phyloP scores from a whole-genome alignment of 2,113 vertebrate genomes.

The Platysteira castanea region DNA sequence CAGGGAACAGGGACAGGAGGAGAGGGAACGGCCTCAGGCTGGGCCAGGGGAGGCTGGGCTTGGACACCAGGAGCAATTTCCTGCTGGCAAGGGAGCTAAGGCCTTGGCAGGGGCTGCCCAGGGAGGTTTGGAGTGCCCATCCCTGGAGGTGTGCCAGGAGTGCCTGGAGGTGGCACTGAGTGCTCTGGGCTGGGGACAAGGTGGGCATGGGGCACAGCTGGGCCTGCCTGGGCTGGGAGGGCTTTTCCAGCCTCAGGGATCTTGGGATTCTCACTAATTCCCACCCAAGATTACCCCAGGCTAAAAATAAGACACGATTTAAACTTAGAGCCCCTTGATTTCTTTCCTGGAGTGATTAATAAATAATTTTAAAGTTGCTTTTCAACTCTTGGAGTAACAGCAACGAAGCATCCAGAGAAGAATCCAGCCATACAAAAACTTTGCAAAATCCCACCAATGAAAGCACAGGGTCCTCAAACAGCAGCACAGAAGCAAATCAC shows the following conservation, averaged over 20 bases:
- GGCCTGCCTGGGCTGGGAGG: too few species aligned
- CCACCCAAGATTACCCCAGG: background rate
- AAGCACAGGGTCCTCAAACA: background rate
- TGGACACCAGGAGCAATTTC: background rate
- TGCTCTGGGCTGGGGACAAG: too few species aligned
- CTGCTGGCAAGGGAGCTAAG: background rate
- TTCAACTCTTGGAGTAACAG: background rate
- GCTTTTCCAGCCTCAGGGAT: fast-evolving
- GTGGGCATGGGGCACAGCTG: too few species aligned
- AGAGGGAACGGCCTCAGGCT: background rate
- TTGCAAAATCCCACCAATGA: background rate
- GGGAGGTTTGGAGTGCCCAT: background rate
- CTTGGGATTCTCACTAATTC: background rate
- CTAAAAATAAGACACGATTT: background rate
- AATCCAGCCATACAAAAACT: background rate
- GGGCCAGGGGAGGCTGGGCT: background rate
- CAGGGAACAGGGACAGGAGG: background rate
- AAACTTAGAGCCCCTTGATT: background rate
- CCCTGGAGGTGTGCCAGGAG: too few species aligned
- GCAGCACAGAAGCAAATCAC: background rate
- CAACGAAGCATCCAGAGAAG: background rate
- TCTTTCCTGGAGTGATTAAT: background rate
- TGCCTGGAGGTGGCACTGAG: too few species aligned
- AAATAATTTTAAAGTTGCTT: background rate
- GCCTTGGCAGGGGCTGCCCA: background rate